Percentiles rank a stretch among this genome's conserved stretches.
phyloP scores from a whole-genome alignment of 1,140 invertebrate genomes.

The Adelges cooleyi region DNA sequence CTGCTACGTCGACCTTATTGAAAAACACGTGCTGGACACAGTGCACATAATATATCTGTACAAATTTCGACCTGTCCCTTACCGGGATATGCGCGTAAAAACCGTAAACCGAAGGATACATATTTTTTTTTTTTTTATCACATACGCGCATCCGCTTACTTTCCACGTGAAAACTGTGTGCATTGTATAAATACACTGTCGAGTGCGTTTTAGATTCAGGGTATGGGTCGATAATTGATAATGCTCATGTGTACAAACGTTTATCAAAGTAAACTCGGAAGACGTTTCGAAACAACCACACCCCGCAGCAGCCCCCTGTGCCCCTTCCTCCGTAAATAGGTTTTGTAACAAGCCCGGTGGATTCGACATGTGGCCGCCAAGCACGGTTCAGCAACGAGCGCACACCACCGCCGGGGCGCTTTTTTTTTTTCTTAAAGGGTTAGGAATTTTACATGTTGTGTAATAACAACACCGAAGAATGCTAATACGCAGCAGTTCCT shows the following conservation, averaged over 20 bases:
- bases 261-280: background rate
- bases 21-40: too few species aligned
- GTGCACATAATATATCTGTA: too few species aligned
- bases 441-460: conserved; percentile 22
- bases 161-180: background rate
- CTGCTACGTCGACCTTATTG: too few species aligned
- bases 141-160: background rate
- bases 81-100: background rate
- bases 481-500: conserved; percentile 10
- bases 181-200: background rate
- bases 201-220: background rate
- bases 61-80: background rate
- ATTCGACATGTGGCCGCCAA: conserved; percentile 17
- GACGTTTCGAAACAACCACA: conserved; percentile 15
- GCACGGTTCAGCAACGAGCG: background rate
- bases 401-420: background rate
- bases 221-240: conserved; percentile 7
- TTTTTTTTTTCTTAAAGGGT: conserved; percentile 21
- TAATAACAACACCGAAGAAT: conserved; percentile 23
- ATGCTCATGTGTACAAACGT: too few species aligned
- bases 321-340: background rate
- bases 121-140: background rate
- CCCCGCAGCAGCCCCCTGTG: background rate
- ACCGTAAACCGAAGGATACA: background rate
- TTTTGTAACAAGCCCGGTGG: background rate